Evolutionary conservation across 2,113 vertebrate genomes (phyloP).

Genomic region (Chaetops frenatus): DNA sequence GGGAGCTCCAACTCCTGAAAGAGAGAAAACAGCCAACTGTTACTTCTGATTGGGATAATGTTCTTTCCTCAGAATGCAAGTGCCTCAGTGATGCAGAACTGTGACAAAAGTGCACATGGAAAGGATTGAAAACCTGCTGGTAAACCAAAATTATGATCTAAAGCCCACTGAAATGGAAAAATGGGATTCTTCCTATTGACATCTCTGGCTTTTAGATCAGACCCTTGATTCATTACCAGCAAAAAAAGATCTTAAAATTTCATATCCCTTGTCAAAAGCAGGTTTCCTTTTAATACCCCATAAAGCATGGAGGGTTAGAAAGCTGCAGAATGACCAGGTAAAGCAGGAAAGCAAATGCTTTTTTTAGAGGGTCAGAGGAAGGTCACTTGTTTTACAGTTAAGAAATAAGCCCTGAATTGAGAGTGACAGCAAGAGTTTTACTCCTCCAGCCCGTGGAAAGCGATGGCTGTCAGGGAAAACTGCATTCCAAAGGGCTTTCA

Average conservation of each 20-base stretch:
- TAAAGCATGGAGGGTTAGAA: background rate
- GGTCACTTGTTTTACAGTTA: background rate
- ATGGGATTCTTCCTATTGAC: background rate
- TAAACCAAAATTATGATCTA: background rate
- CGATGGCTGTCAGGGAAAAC: background rate
- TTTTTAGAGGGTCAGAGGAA: constrained; percentile 3
- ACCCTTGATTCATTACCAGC: background rate
- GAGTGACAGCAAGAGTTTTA: background rate
- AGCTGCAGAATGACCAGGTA: background rate
- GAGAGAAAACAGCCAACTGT: background rate
- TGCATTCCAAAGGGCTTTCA: background rate
- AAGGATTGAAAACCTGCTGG: background rate
- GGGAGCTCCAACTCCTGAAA: background rate
- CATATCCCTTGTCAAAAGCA: background rate
- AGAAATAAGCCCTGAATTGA: background rate
- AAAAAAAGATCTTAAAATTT: background rate
- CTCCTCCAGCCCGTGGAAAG: background rate
- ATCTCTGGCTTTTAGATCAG: background rate
- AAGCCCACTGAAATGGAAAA: background rate
- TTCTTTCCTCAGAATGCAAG: background rate
- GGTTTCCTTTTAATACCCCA: background rate
- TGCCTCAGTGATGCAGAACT: background rate
- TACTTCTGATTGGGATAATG: background rate
- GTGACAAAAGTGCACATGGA: background rate
- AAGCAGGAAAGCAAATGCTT: background rate